Conservation (phyloP, 2,797 vertebrate genomes). For the Oryzias sinensis region DNA sequence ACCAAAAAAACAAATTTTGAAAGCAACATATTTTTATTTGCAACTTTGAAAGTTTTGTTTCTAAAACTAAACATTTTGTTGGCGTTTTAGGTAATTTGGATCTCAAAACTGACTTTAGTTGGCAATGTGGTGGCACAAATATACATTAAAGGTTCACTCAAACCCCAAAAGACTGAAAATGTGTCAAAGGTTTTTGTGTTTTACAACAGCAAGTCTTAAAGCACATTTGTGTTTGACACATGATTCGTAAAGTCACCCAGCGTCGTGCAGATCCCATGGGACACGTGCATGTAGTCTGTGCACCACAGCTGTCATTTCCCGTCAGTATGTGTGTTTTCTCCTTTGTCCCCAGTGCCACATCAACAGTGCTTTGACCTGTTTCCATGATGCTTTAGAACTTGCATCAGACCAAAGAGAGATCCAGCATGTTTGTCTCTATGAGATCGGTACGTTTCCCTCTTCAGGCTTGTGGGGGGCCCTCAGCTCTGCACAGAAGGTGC, state of each 20-base stretch:
- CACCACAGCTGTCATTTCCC: slow-evolving; percentile 35
- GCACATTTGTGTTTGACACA: slow-evolving; percentile 17
- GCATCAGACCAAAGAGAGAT: slow-evolving; percentile 97
- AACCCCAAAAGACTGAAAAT: no score
- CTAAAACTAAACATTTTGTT: no score
- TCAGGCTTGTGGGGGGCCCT: slow-evolving; percentile 11
- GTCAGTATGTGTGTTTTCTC: slow-evolving; percentile 38
- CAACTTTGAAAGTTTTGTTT: no score
- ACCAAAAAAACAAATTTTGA: no score
- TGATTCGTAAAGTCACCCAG: slow-evolving; percentile 20
- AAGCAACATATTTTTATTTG: no score
- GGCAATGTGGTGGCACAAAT: no score
- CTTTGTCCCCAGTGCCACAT: slow-evolving; percentile 89
- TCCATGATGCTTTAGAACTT: slow-evolving; percentile 95
- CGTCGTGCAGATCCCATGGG: slow-evolving; percentile 21
- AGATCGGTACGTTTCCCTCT: slow-evolving; percentile 86
- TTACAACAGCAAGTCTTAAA: background rate
- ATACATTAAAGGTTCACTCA: no score
- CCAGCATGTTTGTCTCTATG: slow-evolving; percentile 98
- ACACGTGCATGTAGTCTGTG: slow-evolving; percentile 23
- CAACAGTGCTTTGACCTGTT: slow-evolving; percentile 97
- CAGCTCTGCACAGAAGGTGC: background rate
- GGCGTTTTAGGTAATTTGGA: no score
- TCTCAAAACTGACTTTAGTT: no score
- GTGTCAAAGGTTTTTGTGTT: background rate